Evolutionary conservation across 2,888 invertebrate genomes (phyloP), one percentile per base, ranked within the genome.

Genomic region (Brenthis hecate): DNA sequence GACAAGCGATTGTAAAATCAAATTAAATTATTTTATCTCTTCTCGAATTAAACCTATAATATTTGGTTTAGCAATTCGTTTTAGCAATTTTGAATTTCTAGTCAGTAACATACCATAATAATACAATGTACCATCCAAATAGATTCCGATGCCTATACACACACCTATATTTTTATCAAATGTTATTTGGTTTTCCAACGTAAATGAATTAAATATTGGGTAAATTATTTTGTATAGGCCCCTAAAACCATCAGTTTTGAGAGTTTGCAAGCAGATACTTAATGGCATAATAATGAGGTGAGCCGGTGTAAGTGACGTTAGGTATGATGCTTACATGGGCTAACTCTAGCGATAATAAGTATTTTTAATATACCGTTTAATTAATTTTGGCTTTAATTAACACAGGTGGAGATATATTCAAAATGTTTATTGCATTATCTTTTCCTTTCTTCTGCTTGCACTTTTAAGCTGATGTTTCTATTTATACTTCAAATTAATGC

Each of bases 221-320:
- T 13, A 56, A 56, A 57, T 16, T 2, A 50, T 69, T 69, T 56
- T 62, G 56, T 65, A 62, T 85, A 89, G 88, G 86, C 74, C 70
- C 64, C 64, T 85, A 73, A 81, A 77, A 69, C 71, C 81, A 11
- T 74, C 80, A 68, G 82, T 87, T 50, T 76, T 87, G 82, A 85
- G 78, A 72, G 82, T 86, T 53, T 86, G 87, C 83, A 77, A 81
- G 69, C 79, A 80, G 56, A 86, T 89, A 65, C 80, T 88, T 65
- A 78, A 81, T 3, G 89, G 87, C 36, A 78, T 88, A 58, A 50
- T 87, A 57, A 66, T 87, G 79, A 88, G 89, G 89, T 90, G 77
- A 85, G 84, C 82, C 80, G 79, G 78, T 80, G 74, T 71, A 68
- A 72, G 73, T 64, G 54, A 11, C 36, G n/a, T 64, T 61, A 47